A percentile compares a stretch with the other conserved stretches of the same genome.
These are phyloP conservation scores for Penaeus japonicus DNA, from an alignment of 1,140 invertebrate genomes.

Conservation along the genomic window DNA sequence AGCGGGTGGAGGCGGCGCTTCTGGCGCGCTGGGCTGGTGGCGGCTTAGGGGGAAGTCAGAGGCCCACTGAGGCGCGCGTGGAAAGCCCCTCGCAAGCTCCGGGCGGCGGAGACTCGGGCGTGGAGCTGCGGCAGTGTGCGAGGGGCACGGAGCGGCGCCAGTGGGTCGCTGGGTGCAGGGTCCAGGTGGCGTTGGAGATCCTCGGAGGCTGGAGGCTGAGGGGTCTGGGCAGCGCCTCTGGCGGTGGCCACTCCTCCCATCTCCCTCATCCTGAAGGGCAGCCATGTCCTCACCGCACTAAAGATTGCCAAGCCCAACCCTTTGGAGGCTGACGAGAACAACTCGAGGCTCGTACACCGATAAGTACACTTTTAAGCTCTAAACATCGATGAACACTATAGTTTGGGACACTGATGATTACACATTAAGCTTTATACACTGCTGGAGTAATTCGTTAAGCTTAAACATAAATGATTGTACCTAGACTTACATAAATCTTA, in stretches of 20 bases:
- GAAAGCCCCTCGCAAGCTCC: too few relatives aligned
- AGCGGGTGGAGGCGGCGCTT: slow-evolving; percentile 10
- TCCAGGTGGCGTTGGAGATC: slow-evolving; percentile 48
- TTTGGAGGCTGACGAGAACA: too few relatives aligned
- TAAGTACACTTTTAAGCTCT: background rate
- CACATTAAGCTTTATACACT: too few relatives aligned
- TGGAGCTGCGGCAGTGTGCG: too few relatives aligned
- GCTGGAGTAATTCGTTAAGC: too few relatives aligned
- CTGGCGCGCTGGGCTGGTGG: background rate
- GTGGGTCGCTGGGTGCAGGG: slow-evolving; percentile 22
- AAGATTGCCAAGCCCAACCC: background rate
- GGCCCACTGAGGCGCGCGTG: slow-evolving; percentile 42
- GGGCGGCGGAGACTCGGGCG: slow-evolving; percentile 21
- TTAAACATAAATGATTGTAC: too few relatives aligned
- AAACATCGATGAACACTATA: background rate
- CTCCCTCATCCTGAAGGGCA: slow-evolving; percentile 18
- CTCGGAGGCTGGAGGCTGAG: slow-evolving; percentile 47
- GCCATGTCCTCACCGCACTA: background rate
- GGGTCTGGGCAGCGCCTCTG: slow-evolving; percentile 32
- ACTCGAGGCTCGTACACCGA: background rate
- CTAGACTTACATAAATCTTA: background rate
- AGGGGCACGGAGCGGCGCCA: slow-evolving; percentile 31
- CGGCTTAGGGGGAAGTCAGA: slow-evolving; percentile 29
- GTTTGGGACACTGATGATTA: too few relatives aligned
- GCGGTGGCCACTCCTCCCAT: background rate